phyloP scores from a whole-genome alignment of 2,888 invertebrate genomes.

The Strigamia transsilvanica region DNA sequence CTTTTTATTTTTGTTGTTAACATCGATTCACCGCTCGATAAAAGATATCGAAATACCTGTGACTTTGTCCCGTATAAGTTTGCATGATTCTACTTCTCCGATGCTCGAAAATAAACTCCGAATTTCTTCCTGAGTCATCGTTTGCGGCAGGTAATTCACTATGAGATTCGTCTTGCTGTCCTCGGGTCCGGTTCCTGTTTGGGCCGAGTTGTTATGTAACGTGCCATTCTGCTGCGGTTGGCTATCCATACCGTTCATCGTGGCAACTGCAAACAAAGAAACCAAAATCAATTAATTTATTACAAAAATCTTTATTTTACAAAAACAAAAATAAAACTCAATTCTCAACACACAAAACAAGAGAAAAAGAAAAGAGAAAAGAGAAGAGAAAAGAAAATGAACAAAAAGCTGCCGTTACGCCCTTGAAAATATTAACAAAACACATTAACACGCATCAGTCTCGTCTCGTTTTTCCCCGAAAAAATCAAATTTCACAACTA shows the following conservation, averaged over 20 bases:
- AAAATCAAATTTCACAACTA: neutral
- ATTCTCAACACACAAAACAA: neutral
- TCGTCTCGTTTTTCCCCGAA: neutral
- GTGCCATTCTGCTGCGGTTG: constrained; percentile 58
- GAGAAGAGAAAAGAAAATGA: neutral
- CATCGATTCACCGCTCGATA: neutral
- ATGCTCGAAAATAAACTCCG: constrained; percentile 97
- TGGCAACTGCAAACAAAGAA: constrained; percentile 49
- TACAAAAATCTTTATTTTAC: neutral
- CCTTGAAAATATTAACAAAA: constrained; percentile 7
- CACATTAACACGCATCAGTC: constrained; percentile 7
- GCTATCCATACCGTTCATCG: constrained; percentile 58
- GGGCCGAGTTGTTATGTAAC: constrained; percentile 62
- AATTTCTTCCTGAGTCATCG: constrained; percentile 99
- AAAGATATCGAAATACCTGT: constrained; percentile 72
- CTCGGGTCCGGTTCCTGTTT: constrained; percentile 73
- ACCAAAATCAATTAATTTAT: neutral
- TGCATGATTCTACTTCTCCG: constrained; percentile 99
- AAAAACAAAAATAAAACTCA: neutral
- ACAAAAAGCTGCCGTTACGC: constrained; percentile 19
- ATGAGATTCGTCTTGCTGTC: constrained; percentile 98
- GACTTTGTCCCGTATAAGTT: constrained; percentile 97
- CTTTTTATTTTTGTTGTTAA: neutral
- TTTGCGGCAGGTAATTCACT: constrained; percentile 99
- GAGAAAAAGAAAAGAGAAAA: neutral